These are phyloP conservation scores for Molossus alvarezi DNA, from an alignment of 2,797 vertebrate genomes.

Conservation along the genomic window DNA sequence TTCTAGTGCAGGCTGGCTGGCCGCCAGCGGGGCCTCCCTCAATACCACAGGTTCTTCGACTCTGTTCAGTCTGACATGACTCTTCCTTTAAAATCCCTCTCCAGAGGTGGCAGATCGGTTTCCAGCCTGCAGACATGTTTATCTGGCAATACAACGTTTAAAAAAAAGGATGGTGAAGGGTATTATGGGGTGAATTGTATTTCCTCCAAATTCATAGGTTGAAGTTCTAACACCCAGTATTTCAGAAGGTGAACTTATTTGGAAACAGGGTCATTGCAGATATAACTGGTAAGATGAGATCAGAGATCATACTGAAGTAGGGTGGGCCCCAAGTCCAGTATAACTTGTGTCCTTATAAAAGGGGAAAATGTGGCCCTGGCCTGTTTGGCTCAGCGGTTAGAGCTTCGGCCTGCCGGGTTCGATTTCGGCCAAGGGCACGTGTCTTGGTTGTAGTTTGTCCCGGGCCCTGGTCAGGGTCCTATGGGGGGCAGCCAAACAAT, in stretches of 20 bases:
- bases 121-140: not conserved
- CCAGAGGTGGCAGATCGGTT: not conserved
- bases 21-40: not conserved
- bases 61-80: not conserved
- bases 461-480: no score
- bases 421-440: no score
- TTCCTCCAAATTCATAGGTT: not conserved
- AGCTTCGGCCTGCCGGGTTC: no score
- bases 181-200: not conserved
- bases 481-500: no score
- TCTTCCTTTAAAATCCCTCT: not conserved
- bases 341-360: not conserved
- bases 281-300: constrained; percentile 1
- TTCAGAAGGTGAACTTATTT: constrained; percentile 13
- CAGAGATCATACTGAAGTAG: not conserved
- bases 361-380: not conserved
- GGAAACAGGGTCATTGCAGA: not conserved
- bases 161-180: not conserved
- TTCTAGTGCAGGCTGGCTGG: not conserved
- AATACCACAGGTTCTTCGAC: not conserved
- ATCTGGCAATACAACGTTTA: not conserved
- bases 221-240: not conserved
- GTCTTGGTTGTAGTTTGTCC: no score
- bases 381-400: no score
- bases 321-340: not conserved